Conservation (phyloP, 2,797 vertebrate species). For the Taeniopygia guttata region DNA sequence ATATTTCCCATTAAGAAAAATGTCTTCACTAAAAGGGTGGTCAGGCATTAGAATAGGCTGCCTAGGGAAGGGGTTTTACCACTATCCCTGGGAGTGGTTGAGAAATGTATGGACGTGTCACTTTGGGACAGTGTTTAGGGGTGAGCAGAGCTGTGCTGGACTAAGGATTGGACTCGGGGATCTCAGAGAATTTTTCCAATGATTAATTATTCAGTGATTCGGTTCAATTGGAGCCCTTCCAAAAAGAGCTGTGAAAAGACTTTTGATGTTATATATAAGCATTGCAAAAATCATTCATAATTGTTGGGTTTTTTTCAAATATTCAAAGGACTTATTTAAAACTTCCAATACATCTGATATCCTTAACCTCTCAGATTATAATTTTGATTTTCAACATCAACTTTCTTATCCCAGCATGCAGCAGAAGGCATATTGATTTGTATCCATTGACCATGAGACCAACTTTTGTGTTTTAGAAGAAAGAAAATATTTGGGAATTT, state of each 20-base stretch:
- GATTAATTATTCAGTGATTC: background rate
- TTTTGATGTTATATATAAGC: background rate
- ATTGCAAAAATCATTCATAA: background rate
- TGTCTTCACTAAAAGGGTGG: background rate
- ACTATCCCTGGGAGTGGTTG: rapidly evolving
- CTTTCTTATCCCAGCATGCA: background rate
- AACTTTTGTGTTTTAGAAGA: background rate
- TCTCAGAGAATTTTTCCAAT: background rate
- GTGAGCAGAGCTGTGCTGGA: background rate
- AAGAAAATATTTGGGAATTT: background rate
- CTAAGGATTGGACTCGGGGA: background rate
- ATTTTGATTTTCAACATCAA: background rate
- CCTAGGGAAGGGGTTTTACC: background rate
- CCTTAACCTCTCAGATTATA: background rate
- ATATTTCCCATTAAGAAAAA: background rate
- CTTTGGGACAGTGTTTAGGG: background rate
- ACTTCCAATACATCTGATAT: background rate
- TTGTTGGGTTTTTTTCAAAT: background rate
- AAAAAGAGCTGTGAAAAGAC: background rate
- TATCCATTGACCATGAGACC: background rate
- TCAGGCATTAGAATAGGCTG: background rate
- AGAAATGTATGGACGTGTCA: background rate
- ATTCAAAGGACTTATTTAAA: background rate
- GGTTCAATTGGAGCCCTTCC: background rate
- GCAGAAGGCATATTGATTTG: background rate